Percentiles rank a stretch among this genome's conserved stretches.
Evolutionary conservation across 2,113 vertebrate species (phyloP).

Genomic region (Osmerus eperlanus): DNA sequence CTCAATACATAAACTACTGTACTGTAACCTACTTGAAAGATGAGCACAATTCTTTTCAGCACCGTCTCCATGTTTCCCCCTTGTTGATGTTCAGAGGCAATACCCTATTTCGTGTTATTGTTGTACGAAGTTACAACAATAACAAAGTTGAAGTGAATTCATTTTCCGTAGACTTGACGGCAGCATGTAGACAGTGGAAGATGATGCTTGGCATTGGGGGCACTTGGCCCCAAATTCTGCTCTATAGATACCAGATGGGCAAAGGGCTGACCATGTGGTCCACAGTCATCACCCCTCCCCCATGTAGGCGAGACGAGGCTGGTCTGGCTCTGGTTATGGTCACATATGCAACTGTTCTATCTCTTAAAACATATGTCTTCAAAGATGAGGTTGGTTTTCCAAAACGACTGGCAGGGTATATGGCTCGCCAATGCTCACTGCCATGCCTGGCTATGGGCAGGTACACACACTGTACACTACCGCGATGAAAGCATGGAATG

Average conservation of each 20-base stretch:
- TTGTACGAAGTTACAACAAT: no score
- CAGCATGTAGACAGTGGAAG: constrained; percentile 37
- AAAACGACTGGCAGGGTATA: no score
- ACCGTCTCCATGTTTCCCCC: neutral
- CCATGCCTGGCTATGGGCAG: no score
- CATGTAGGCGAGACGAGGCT: constrained; percentile 10
- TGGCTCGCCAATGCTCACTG: no score
- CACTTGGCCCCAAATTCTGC: constrained; percentile 63
- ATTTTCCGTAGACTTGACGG: neutral
- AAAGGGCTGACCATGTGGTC: constrained; percentile 71
- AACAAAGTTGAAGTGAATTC: neutral
- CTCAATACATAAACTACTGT: no score
- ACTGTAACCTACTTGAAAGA: no score
- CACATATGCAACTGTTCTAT: constrained; percentile 39
- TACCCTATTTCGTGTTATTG: no score
- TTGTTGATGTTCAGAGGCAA: neutral
- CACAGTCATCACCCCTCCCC: constrained; percentile 50
- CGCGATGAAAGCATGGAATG: no score
- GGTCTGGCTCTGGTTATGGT: constrained; percentile 29
- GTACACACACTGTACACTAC: no score
- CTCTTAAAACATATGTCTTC: constrained; percentile 8
- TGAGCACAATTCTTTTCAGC: neutral
- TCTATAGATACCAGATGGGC: constrained; percentile 77
- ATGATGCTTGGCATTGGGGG: constrained; percentile 40
- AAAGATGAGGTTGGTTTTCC: no score